phyloP scores from a whole-genome alignment of 2,113 vertebrate genomes.

The Verasper variegatus region DNA sequence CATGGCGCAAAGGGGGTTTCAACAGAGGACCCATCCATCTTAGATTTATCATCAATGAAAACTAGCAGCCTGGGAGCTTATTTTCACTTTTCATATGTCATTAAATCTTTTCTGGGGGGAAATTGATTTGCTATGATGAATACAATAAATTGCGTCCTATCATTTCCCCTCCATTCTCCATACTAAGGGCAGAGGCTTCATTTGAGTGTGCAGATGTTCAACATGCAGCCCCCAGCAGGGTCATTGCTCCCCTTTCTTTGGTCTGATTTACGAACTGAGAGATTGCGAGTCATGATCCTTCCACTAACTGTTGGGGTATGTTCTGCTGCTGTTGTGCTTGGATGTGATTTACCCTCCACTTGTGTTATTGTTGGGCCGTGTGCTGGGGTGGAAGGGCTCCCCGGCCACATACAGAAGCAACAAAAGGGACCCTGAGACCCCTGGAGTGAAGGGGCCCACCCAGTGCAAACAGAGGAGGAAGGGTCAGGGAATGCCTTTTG shows the following conservation, averaged over 20 bases:
- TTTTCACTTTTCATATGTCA: background rate
- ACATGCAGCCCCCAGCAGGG: conserved; percentile 17
- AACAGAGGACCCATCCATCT: too few relatives aligned
- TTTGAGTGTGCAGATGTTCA: conserved; percentile 6
- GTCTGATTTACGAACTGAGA: conserved; percentile 58
- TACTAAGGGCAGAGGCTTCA: background rate
- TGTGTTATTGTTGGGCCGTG: conserved; percentile 56
- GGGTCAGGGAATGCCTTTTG: conserved; percentile 61
- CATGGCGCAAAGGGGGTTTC: too few relatives aligned
- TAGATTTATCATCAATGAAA: too few relatives aligned
- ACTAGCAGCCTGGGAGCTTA: background rate
- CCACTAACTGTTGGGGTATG: conserved; percentile 19
- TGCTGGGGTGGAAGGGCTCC: conserved; percentile 64
- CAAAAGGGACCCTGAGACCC: conserved; percentile 75
- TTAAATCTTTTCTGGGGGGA: too few relatives aligned
- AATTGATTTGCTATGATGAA: too few relatives aligned
- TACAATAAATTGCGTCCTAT: background rate
- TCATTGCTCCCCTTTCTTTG: conserved; percentile 4
- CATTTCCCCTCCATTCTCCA: background rate
- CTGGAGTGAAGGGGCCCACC: conserved; percentile 46
- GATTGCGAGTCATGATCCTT: conserved; percentile 3
- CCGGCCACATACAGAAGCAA: conserved; percentile 43
- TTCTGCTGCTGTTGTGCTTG: conserved; percentile 19
- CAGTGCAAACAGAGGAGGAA: conserved; percentile 67
- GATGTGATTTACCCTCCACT: conserved; percentile 53